Conservation (phyloP, 2,113 vertebrate species). For the Sigmodon hispidus region DNA sequence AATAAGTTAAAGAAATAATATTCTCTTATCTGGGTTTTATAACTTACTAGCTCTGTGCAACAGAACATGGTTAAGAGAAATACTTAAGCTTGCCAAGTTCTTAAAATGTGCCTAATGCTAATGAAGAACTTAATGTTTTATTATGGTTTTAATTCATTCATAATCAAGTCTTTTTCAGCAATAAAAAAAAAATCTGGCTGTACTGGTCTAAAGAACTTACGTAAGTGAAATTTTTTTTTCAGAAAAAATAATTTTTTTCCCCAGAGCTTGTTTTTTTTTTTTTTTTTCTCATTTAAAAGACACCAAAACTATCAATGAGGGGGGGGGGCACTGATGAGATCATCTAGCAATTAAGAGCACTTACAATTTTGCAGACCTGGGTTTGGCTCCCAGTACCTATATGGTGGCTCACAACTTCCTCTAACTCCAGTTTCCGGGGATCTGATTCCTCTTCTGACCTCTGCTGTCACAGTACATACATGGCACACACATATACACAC, state of each 20-base stretch:
- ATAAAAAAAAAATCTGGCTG: neutral
- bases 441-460: neutral
- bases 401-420: neutral
- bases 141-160: neutral
- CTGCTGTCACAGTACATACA: neutral
- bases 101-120: constrained; percentile 41
- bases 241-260: neutral
- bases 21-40: neutral
- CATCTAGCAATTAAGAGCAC: neutral
- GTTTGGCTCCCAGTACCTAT: neutral
- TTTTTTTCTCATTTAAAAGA: constrained; percentile 28
- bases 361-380: neutral
- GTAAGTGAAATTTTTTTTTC: constrained; percentile 8
- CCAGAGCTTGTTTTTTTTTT: constrained; percentile 4
- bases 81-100: neutral
- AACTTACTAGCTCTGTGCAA: constrained; percentile 28
- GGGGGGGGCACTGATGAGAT: neutral
- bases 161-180: neutral
- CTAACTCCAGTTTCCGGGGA: neutral
- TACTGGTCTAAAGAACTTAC: constrained; percentile 19
- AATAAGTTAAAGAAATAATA: neutral
- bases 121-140: constrained; percentile 31
- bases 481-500: neutral
- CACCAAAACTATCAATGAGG: constrained; percentile 14
- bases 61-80: constrained; percentile 10